Conservation (phyloP, 2,888 invertebrate species). For the Anorthoa munda region DNA sequence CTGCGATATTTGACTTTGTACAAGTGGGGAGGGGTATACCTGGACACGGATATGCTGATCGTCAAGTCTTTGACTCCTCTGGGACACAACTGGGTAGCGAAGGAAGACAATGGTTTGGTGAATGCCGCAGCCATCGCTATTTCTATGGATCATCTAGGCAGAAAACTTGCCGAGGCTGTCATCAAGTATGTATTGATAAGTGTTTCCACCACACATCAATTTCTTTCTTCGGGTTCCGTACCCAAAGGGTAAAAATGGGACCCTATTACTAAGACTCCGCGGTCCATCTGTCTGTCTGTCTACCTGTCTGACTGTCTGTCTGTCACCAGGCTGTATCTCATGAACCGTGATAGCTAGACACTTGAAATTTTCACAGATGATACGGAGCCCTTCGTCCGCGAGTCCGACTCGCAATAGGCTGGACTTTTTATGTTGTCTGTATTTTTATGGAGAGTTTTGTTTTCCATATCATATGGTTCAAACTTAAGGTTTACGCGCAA, state of each 20-base stretch:
- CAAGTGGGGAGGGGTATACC: conserved; percentile 94
- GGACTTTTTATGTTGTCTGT: neutral
- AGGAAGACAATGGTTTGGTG: conserved; percentile 86
- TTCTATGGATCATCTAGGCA: conserved; percentile 72
- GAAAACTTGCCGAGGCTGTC: conserved; percentile 47
- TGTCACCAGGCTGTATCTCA: no score
- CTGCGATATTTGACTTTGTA: conserved; percentile 93
- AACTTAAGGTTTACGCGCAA: no score
- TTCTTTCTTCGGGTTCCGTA: neutral
- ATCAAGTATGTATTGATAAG: conserved; percentile 51
- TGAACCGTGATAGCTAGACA: no score
- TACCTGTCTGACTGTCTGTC: no score
- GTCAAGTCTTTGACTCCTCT: conserved; percentile 90
- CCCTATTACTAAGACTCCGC: no score
- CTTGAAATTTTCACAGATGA: no score
- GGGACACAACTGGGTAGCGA: conserved; percentile 92
- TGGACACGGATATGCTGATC: conserved; percentile 94
- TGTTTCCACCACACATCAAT: neutral
- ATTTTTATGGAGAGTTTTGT: neutral
- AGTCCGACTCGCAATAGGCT: no score
- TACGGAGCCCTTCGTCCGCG: no score
- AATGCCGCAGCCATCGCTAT: conserved; percentile 93
- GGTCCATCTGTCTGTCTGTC: no score
- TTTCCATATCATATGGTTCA: neutral
- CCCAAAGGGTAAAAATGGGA: no score